These are phyloP conservation scores for Lepidostoma basale DNA, from an alignment of 1,140 invertebrate genomes.

Conservation along the genomic window DNA sequence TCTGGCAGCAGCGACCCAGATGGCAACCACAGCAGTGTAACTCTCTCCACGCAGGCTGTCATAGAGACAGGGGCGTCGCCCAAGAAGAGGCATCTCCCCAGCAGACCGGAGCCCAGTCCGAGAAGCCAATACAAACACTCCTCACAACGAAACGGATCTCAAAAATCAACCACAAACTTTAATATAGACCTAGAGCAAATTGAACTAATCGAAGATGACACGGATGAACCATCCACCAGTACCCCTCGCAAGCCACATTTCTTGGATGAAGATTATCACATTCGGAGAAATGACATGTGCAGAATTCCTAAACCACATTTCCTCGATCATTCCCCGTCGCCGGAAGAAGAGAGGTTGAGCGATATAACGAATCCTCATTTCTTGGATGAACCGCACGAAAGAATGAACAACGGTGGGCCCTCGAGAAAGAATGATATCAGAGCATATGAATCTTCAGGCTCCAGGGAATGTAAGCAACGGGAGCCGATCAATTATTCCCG, in stretches of 20 bases:
- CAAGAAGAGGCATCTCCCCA: neutral
- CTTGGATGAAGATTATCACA: constrained; percentile 65
- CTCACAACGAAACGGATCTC: constrained; percentile 21
- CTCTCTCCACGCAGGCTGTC: constrained; percentile 18
- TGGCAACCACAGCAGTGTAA: constrained; percentile 9
- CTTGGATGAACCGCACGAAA: constrained; percentile 49
- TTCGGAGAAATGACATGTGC: constrained; percentile 58
- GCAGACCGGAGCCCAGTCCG: neutral
- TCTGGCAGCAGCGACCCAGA: constrained; percentile 53
- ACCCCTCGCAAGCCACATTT: constrained; percentile 52
- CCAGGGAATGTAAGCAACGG: neutral
- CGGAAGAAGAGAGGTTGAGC: constrained; percentile 57
- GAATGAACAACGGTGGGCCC: constrained; percentile 3
- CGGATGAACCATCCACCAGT: constrained; percentile 22
- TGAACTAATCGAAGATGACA: constrained; percentile 31
- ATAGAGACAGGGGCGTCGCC: constrained; percentile 28
- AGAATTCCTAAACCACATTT: constrained; percentile 61
- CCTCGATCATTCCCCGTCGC: constrained; percentile 58
- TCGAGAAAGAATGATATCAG: neutral
- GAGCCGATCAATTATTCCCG: constrained; percentile 6
- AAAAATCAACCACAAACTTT: constrained; percentile 16
- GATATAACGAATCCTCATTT: constrained; percentile 59
- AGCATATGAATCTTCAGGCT: neutral
- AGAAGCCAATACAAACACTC: constrained; percentile 4
- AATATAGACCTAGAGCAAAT: constrained; percentile 33